phyloP scores from a whole-genome alignment of 2,797 vertebrate genomes.

The Aldrovandia affinis region DNA sequence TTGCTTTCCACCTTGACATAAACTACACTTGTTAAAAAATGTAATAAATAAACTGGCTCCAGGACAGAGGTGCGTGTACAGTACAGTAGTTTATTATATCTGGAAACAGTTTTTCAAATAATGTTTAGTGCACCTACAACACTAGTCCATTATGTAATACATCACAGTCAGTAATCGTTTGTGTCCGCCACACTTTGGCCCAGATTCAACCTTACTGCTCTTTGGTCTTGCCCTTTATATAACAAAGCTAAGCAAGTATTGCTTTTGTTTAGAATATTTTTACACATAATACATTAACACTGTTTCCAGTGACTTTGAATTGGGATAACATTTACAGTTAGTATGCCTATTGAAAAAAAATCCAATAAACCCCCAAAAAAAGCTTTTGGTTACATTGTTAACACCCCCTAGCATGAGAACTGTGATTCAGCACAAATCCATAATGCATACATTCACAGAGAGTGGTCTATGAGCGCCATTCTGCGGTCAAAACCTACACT shows the following conservation, averaged over 20 bases:
- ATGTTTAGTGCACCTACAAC: not conserved
- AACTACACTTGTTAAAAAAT: not conserved
- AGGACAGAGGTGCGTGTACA: too few relatives aligned
- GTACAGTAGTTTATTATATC: not conserved
- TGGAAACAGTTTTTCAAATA: not conserved
- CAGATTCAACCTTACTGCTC: not conserved
- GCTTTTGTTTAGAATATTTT: not conserved
- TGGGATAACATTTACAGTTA: not conserved
- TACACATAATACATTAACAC: not conserved
- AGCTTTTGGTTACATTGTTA: too few relatives aligned
- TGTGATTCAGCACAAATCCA: too few relatives aligned
- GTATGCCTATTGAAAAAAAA: too few relatives aligned
- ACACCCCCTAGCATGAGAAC: too few relatives aligned
- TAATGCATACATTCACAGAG: too few relatives aligned
- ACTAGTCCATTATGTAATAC: not conserved
- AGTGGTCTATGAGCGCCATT: too few relatives aligned
- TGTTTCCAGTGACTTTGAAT: not conserved
- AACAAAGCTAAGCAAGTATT: not conserved
- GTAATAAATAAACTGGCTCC: not conserved
- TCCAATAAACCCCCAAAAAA: too few relatives aligned
- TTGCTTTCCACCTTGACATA: not conserved
- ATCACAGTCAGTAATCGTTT: not conserved
- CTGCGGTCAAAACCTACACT: too few relatives aligned
- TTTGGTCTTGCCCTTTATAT: not conserved
- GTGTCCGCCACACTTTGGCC: not conserved